Percentiles rank a stretch among this genome's conserved stretches.
These are phyloP conservation scores for Chorisops tibialis DNA, from an alignment of 2,888 invertebrate genomes.

Conservation along the genomic window DNA sequence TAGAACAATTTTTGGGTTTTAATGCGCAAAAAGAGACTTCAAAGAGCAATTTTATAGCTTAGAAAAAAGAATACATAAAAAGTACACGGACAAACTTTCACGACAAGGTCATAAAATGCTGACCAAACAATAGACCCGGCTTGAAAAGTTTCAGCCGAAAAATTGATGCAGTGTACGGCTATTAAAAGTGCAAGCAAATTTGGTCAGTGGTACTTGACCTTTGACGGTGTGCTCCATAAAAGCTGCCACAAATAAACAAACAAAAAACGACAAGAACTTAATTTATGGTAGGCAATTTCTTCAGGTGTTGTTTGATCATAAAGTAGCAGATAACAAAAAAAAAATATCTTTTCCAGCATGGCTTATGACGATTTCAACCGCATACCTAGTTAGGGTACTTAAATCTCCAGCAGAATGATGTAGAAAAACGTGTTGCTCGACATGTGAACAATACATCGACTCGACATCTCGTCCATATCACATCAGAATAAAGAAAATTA, in stretches of 20 bases:
- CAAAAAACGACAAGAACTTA: neutral
- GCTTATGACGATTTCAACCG: too few relatives aligned
- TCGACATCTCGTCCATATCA: neutral
- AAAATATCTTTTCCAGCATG: too few relatives aligned
- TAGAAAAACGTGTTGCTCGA: neutral
- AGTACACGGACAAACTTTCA: too few relatives aligned
- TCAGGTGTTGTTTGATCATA: neutral
- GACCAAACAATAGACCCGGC: too few relatives aligned
- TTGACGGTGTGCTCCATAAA: neutral
- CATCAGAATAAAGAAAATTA: slow-evolving; percentile 24
- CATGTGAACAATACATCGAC: neutral
- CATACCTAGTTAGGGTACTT: too few relatives aligned
- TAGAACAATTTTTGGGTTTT: too few relatives aligned
- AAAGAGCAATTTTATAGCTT: too few relatives aligned
- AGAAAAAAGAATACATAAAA: too few relatives aligned
- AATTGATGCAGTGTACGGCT: slow-evolving; percentile 1
- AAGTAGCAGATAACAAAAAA: too few relatives aligned
- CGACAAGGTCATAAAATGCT: too few relatives aligned
- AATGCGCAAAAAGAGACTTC: too few relatives aligned
- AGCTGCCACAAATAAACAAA: neutral
- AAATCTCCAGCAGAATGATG: neutral
- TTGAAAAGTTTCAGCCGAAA: too few relatives aligned
- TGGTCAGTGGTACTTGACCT: slow-evolving; percentile 18
- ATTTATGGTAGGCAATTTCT: neutral
- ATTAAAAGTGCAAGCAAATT: slow-evolving; percentile 16